Evolutionary conservation across 1,140 invertebrate genomes (phyloP).

Genomic region (Lysiphlebus fabarum): DNA sequence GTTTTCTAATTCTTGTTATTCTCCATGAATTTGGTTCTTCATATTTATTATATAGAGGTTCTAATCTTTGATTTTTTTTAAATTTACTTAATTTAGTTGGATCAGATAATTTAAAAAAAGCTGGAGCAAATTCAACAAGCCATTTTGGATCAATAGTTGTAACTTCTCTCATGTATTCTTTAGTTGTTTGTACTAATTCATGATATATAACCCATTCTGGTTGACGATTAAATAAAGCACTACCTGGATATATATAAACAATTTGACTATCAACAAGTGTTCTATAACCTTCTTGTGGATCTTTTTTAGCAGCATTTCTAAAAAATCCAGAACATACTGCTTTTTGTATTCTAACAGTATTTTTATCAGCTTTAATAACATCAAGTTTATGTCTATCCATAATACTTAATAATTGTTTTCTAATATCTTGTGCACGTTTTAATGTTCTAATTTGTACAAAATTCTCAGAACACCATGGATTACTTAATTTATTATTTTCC

Average conservation of each 20-base stretch:
- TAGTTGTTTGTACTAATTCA: constrained; percentile 97
- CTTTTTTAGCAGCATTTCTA: constrained; percentile 97
- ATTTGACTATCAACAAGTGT: constrained; percentile 97
- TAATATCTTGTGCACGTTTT: constrained; percentile 95
- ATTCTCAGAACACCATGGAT: constrained; percentile 99
- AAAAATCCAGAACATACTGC: constrained; percentile 99
- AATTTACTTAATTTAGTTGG: constrained; percentile 98
- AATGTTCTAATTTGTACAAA: constrained; percentile 97
- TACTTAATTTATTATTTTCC: constrained; percentile 99
- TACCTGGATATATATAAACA: constrained; percentile 98
- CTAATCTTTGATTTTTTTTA: constrained; percentile 98
- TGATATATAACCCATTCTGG: constrained; percentile 99
- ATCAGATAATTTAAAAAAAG: constrained; percentile 99
- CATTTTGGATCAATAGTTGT: constrained; percentile 99
- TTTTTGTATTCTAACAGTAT: constrained; percentile 94
- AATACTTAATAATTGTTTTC: constrained; percentile 96
- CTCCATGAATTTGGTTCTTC: constrained; percentile 99
- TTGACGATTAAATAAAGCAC: constrained; percentile 94
- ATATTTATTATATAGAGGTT: constrained; percentile 98
- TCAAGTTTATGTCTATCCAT: constrained; percentile 99
- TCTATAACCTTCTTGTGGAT: constrained; percentile 97
- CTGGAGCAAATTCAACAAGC: constrained; percentile 98
- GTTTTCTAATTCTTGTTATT: constrained; percentile 88
- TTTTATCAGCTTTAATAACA: constrained; percentile 94
- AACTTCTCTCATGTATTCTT: constrained; percentile 99